phyloP scores from a whole-genome alignment of 2,888 invertebrate genomes.

The Phaedon cochleariae region DNA sequence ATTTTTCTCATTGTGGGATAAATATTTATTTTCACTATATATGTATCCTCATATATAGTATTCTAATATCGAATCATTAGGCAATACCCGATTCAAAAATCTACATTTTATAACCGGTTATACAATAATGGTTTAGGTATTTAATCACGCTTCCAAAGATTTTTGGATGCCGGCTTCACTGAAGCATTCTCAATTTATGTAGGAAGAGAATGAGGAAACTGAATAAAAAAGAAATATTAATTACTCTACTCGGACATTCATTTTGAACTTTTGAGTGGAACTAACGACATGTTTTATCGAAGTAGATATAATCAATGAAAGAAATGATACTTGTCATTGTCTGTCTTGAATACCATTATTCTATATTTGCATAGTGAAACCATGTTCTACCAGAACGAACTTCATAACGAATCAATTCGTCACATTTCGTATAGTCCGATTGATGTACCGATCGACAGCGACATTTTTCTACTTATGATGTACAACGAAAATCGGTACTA shows the following conservation, averaged over 20 bases:
- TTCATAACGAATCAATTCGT: too few relatives aligned
- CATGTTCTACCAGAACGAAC: too few relatives aligned
- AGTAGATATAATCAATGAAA: background rate
- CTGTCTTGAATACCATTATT: too few relatives aligned
- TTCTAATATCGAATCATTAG: constrained; percentile 12
- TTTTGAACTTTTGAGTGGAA: background rate
- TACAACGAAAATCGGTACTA: too few relatives aligned
- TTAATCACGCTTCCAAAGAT: constrained; percentile 29
- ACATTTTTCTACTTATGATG: too few relatives aligned
- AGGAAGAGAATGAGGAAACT: constrained; percentile 16
- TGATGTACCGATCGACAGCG: too few relatives aligned
- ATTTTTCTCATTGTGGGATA: too few relatives aligned
- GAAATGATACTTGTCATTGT: too few relatives aligned
- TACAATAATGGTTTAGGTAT: constrained; percentile 25
- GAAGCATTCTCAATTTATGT: constrained; percentile 28
- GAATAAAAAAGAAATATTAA: constrained; percentile 12
- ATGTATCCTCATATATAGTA: too few relatives aligned
- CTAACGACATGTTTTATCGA: background rate
- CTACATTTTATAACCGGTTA: constrained; percentile 33
- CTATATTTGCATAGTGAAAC: too few relatives aligned
- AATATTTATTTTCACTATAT: too few relatives aligned
- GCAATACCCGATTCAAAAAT: constrained; percentile 19
- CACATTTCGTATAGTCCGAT: too few relatives aligned
- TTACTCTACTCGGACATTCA: constrained; percentile 1
- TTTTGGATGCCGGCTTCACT: constrained; percentile 28